Evolutionary conservation across 1,140 invertebrate genomes (phyloP).

Genomic region (Eriocheir sinensis): DNA sequence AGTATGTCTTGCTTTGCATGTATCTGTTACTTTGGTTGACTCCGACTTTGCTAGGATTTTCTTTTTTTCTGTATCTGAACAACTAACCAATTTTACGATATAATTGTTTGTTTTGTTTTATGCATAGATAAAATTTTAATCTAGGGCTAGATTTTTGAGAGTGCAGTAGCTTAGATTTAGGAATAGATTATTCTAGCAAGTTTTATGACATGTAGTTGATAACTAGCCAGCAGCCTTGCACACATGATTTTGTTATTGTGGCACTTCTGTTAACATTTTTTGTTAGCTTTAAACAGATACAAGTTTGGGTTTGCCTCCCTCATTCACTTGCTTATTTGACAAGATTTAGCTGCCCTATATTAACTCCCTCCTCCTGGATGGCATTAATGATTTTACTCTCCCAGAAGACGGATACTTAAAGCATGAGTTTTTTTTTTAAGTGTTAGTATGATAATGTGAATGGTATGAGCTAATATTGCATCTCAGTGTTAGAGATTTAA

Average conservation of each 20-base stretch:
- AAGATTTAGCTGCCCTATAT: slow-evolving; percentile 43
- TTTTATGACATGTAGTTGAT: background rate
- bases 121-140: slow-evolving; percentile 44
- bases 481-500: slow-evolving; percentile 43
- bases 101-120: slow-evolving; percentile 9
- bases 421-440: slow-evolving; percentile 47
- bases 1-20: slow-evolving; percentile 51
- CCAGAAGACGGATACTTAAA: slow-evolving; percentile 49
- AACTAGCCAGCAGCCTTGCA: background rate
- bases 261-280: no score
- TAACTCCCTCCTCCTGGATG: slow-evolving; percentile 51
- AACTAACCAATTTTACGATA: slow-evolving; percentile 35
- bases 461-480: slow-evolving; percentile 70
- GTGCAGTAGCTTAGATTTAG: background rate
- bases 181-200: background rate
- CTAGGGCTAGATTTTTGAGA: background rate
- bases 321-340: slow-evolving; percentile 11
- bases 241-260: no score
- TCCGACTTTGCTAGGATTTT: slow-evolving; percentile 56
- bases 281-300: background rate
- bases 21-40: slow-evolving; percentile 35
- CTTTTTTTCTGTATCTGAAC: slow-evolving; percentile 28
- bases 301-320: background rate
- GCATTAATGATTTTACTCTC: slow-evolving; percentile 57
- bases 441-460: slow-evolving; percentile 72